Evolutionary conservation across 2,888 invertebrate species (phyloP).

Genomic region (Eubasilissa splendida): DNA sequence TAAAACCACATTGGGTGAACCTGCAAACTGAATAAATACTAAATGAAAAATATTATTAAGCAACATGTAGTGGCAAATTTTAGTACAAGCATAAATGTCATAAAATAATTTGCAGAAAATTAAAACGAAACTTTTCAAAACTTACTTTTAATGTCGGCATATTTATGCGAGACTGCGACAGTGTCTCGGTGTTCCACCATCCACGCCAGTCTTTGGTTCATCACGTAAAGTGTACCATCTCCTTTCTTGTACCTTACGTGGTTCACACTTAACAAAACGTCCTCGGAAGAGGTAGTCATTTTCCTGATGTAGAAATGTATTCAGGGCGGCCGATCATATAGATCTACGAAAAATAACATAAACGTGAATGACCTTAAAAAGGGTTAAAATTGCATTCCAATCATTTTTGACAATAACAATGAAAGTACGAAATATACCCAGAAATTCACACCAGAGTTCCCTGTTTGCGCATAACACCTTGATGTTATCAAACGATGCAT

Average conservation of each 20-base stretch:
- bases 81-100: no score
- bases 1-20: no score
- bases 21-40: no score
- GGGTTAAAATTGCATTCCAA: conserved; percentile 12
- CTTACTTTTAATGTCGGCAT: conserved; percentile 96
- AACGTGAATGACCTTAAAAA: conserved; percentile 35
- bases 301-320: conserved; percentile 60
- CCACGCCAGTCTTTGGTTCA: conserved; percentile 97
- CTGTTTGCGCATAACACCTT: conserved; percentile 26
- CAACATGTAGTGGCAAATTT: no score
- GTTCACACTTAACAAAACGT: conserved; percentile 92
- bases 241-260: conserved; percentile 96
- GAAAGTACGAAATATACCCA: conserved; percentile 1
- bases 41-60: no score
- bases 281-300: conserved; percentile 94
- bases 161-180: conserved; percentile 93
- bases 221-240: conserved; percentile 95
- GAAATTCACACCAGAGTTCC: not conserved
- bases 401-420: conserved; percentile 14
- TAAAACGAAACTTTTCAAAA: conserved; percentile 50
- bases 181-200: conserved; percentile 94
- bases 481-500: conserved; percentile 33
- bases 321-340: conserved; percentile 57
- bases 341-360: conserved; percentile 44
- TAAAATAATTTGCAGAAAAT: not conserved